Evolutionary conservation across 1,140 invertebrate genomes (phyloP).

Genomic region (Pinna nobilis): DNA sequence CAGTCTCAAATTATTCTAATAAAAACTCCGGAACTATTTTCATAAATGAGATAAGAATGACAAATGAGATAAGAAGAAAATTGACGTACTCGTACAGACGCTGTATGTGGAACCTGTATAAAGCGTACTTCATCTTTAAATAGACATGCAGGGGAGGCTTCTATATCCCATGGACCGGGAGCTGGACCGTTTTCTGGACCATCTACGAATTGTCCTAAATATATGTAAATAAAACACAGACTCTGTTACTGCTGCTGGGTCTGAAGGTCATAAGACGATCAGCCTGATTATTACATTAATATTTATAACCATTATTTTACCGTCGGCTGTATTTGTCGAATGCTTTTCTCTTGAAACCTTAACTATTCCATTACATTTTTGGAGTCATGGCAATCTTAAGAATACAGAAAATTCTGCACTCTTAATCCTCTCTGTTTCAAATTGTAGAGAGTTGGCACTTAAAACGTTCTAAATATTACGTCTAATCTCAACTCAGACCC

Average conservation of each 20-base stretch:
- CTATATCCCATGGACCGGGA: slow-evolving; percentile 78
- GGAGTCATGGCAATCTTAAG: too few relatives aligned
- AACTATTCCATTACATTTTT: too few relatives aligned
- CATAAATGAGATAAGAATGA: neutral
- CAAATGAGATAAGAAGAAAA: neutral
- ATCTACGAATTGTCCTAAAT: slow-evolving; percentile 75
- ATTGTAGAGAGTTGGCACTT: too few relatives aligned
- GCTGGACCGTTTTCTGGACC: slow-evolving; percentile 75
- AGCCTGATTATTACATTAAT: neutral
- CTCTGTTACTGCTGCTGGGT: neutral
- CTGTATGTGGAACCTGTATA: slow-evolving; percentile 79
- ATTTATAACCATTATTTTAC: neutral
- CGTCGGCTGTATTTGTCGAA: neutral
- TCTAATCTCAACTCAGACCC: too few relatives aligned
- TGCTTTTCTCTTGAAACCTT: too few relatives aligned
- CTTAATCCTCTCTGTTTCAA: too few relatives aligned
- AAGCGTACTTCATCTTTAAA: slow-evolving; percentile 76
- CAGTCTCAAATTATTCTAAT: neutral
- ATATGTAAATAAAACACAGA: neutral
- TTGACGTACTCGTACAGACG: slow-evolving; percentile 76
- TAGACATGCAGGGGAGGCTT: slow-evolving; percentile 68
- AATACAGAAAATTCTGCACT: too few relatives aligned
- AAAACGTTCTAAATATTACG: too few relatives aligned
- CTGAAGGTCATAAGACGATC: neutral
- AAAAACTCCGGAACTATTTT: neutral